phyloP scores from a whole-genome alignment of 2,797 vertebrate species.

The Onychomys leucogaster region DNA sequence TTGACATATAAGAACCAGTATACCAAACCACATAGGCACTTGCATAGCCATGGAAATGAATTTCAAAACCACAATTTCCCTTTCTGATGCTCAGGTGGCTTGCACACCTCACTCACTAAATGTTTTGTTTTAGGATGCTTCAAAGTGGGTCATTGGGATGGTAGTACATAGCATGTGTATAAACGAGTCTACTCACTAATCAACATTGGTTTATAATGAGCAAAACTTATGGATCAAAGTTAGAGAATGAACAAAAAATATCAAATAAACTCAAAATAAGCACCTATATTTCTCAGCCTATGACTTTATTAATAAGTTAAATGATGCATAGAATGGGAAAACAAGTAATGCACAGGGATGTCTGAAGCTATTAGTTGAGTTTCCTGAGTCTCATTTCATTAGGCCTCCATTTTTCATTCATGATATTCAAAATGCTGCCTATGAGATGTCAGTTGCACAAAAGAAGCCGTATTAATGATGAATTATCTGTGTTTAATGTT shows the following conservation, averaged over 20 bases:
- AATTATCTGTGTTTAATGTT: not conserved
- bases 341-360: not conserved
- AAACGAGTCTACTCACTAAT: not conserved
- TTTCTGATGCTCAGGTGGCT: not conserved
- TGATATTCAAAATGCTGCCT: not conserved
- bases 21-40: not conserved
- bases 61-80: not conserved
- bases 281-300: not conserved
- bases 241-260: not conserved
- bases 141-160: not conserved
- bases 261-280: not conserved
- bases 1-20: not conserved
- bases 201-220: not conserved
- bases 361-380: not conserved
- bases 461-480: not conserved
- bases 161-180: not conserved
- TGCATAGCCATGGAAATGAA: not conserved
- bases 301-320: conserved; percentile 4
- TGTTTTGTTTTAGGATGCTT: not conserved
- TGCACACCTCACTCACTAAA: not conserved
- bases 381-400: not conserved
- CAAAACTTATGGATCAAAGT: not conserved
- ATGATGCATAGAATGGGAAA: not conserved
- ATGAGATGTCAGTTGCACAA: not conserved
- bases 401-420: not conserved